Base-by-base conservation (phyloP, 2,888 invertebrate genomes). In the Drosophila greeni region DNA sequence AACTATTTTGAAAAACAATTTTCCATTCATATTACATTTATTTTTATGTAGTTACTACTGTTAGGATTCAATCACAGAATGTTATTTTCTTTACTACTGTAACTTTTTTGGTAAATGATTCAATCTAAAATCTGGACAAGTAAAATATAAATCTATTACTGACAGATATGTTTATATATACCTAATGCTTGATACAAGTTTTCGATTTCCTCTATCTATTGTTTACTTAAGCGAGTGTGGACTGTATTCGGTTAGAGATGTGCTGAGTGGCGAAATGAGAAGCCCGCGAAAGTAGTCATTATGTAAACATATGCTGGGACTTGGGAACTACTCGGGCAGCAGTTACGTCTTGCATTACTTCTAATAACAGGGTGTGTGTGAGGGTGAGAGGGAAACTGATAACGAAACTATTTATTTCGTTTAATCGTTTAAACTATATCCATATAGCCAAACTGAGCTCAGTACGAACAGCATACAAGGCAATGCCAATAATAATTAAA, bases 401-500 rank as follows among this genome's bases (percentile, higher is more conserved):
- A 67, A 72, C 61, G 12, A 48, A 24, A 34, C 12, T 45, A 42
- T 43, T 9, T 7, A 16, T 14, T 45, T 62, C 33, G 29, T 24
- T 31, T 18, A 16, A 43, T 29, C 42, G 48, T 7, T 5, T 39
- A 20, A 12, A 40, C n/a, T n/a, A 42, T 29, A 29, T 29, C 2
- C 23, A 23, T 5, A 29, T n/a, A 39, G 12, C 29, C 29, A 36
- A 40, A 45, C 37, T 29, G 39, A 55, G 29, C 29, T 33, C 31
- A 40, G 18, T 8, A 23, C 23, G 56, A 57, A 51, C 31, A 65
- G 49, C 55, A 47, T n/a, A 37, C 62, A 43, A 34, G 34, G 49
- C 53, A 57, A 52, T 45, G 47, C 33, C 31, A 58, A 65, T 45
- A 52, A 43, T 66, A 67, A 69, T 70, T 66, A 60, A 69, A 66